Percentiles rank a stretch among this genome's conserved stretches.
phyloP scores from a whole-genome alignment of 2,113 vertebrate species.

The Syrrhaptes paradoxus region DNA sequence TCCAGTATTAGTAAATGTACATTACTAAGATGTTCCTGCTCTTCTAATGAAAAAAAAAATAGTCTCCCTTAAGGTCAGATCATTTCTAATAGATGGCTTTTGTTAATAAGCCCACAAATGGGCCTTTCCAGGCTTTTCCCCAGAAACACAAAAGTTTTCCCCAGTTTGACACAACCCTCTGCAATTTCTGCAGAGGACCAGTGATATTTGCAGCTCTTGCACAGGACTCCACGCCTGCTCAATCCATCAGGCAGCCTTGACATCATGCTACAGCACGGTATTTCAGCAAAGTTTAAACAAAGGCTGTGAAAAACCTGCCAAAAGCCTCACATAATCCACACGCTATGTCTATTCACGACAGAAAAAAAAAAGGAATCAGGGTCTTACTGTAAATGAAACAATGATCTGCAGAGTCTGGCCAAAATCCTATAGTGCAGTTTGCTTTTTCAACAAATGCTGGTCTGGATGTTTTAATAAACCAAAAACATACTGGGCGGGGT shows the following conservation, averaged over 20 bases:
- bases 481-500: background rate
- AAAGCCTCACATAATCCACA: conserved; percentile 52
- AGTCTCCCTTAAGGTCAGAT: background rate
- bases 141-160: background rate
- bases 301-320: conserved; percentile 46
- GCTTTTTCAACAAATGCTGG: conserved; percentile 11
- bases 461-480: conserved; percentile 35
- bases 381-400: conserved; percentile 48
- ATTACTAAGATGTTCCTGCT: background rate
- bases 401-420: conserved; percentile 22
- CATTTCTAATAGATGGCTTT: background rate
- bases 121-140: background rate
- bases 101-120: background rate
- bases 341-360: background rate
- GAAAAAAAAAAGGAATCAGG: background rate
- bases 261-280: background rate
- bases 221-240: background rate
- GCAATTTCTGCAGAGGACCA: background rate
- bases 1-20: background rate
- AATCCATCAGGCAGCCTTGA: conserved; percentile 36
- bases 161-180: background rate
- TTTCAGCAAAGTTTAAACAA: conserved; percentile 58
- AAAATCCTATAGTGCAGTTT: background rate
- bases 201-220: background rate
- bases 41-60: background rate